Evolutionary conservation across 2,888 invertebrate species (phyloP).

Genomic region (Cheiracanthium punctorium): DNA sequence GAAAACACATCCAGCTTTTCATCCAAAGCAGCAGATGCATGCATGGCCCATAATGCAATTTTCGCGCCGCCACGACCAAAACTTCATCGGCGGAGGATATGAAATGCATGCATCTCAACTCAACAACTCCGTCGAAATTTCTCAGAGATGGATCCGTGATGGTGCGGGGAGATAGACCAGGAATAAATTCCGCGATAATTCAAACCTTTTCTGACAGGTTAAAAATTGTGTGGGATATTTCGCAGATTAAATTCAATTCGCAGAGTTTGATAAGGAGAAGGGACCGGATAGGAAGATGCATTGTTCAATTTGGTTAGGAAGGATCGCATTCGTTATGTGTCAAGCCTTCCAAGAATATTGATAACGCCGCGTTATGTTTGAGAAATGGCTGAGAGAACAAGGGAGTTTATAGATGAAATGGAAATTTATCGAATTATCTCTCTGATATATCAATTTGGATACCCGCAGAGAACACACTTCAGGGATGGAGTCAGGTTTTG

Average conservation of each 20-base stretch:
- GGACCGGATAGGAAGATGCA: neutral
- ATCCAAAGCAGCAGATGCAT: neutral
- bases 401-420: too few species aligned
- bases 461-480: too few species aligned
- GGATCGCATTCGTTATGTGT: too few species aligned
- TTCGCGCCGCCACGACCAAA: neutral
- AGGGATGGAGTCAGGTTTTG: too few species aligned
- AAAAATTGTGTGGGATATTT: neutral
- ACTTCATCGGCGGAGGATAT: neutral
- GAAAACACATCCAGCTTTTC: too few species aligned
- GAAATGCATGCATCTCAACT: neutral
- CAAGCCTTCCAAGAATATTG: too few species aligned
- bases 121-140: neutral
- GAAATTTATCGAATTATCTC: too few species aligned
- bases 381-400: too few species aligned
- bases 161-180: neutral
- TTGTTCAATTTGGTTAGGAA: neutral
- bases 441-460: too few species aligned
- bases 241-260: neutral
- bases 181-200: neutral
- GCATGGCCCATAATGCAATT: neutral
- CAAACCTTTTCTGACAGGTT: neutral
- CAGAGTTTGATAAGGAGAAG: neutral
- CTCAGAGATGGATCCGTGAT: neutral
- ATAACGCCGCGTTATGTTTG: too few species aligned